Conservation (phyloP, 2,888 invertebrate species). For the Orthosia incerta region DNA sequence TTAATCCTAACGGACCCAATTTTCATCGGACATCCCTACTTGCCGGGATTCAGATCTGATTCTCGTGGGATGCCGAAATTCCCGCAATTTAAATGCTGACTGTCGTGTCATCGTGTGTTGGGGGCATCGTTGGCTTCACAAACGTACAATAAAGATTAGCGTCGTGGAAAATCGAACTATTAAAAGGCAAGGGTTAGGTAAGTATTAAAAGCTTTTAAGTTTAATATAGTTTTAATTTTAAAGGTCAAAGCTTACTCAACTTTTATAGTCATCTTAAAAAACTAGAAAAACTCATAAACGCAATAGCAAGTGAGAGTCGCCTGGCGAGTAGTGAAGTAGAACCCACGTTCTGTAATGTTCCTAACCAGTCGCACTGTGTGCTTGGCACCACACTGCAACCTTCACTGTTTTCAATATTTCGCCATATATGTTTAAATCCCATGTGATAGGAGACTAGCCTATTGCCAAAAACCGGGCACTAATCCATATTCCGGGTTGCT, state of each 20-base stretch:
- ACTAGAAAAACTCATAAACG: no score
- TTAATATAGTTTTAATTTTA: neutral
- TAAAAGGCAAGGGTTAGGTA: neutral
- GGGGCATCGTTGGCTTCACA: slow-evolving; percentile 6
- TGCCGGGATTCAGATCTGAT: slow-evolving; percentile 28
- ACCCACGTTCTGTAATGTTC: no score
- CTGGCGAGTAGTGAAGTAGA: no score
- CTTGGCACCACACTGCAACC: no score
- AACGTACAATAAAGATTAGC: slow-evolving; percentile 24
- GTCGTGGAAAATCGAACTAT: slow-evolving; percentile 7
- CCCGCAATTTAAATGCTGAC: slow-evolving; percentile 34
- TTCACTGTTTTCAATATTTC: no score
- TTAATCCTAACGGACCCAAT: slow-evolving; percentile 49
- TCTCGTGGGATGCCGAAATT: slow-evolving; percentile 26
- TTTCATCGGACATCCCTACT: slow-evolving; percentile 47
- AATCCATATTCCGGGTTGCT: no score
- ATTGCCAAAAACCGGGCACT: no score
- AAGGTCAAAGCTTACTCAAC: neutral
- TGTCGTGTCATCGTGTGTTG: slow-evolving; percentile 27
- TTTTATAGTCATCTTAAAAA: no score
- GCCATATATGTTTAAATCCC: no score
- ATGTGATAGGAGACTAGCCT: no score
- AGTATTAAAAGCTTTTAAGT: neutral
- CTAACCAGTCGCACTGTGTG: no score
- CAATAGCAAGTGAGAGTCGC: no score